Base-by-base conservation (phyloP, 2,797 vertebrate species). In the Tenualosa thibaudeaui region DNA sequence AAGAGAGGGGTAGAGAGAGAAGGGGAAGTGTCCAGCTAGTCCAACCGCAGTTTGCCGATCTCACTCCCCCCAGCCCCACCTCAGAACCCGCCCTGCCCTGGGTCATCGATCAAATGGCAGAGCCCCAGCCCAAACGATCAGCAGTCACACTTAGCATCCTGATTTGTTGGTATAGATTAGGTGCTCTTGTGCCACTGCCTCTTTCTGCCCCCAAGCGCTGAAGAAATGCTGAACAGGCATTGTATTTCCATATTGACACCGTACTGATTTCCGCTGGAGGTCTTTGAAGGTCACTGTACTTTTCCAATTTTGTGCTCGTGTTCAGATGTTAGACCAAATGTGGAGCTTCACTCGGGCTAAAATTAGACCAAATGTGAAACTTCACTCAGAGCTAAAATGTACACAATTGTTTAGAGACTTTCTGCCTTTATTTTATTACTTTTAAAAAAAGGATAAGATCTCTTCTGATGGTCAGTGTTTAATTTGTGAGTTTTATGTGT, bases 41-140 rank as follows among this genome's bases (percentile, higher is more conserved):
- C 71, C 40, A 13, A 19, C 37, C 19, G 40, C 71, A 78, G 71
- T 46, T 40, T 1, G 19, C 17, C 40, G 15, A 75, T 43, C 37
- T 43, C 68, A 40, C 37, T 24, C 31, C 65, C 26, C 24, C 26
- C 60, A 7, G 8, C 58, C 1, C 58, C 58, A 60, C 60, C 60
- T 24, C 10, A 26, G 10, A 26, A 24, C 26, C 12, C 65, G 3
- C 24, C 26, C 26, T 26, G 24, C 12, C 26, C 88, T 85, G 87
- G 84, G 65, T 17, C 88, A 89, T 90, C 82, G 90, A 90, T 90
- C 87, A 89, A 85, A 88, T 82, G 58, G n/a, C 86, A 84, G 84
- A 85, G 84, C 81, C 65, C 85, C 81, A 85, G 85, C 82, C 84
- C 71, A 22, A 78, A 46, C 40, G 84, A 88, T 90, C 88, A 87